Conservation (phyloP, 2,888 invertebrate genomes). For the Cryptus armator region DNA sequence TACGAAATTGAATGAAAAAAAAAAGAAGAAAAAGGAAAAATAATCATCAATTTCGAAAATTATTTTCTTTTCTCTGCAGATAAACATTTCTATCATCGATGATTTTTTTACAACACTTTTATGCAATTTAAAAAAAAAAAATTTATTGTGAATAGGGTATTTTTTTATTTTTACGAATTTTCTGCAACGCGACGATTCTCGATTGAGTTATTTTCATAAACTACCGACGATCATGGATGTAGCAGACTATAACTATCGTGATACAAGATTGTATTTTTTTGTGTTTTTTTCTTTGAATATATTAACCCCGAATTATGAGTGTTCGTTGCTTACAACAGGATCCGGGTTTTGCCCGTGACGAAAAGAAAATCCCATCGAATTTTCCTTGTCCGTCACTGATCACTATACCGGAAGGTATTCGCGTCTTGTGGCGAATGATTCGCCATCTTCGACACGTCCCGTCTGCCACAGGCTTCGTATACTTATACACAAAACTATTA, state of each 20-base stretch:
- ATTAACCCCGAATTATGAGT: too few species aligned
- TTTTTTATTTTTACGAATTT: background rate
- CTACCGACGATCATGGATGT: too few species aligned
- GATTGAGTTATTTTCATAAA: too few species aligned
- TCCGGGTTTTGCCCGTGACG: background rate
- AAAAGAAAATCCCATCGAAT: slow-evolving; percentile 18
- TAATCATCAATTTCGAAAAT: background rate
- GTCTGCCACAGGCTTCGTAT: background rate
- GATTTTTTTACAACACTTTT: too few species aligned
- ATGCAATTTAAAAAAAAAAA: too few species aligned
- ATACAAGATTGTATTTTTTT: too few species aligned
- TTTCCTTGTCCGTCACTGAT: background rate
- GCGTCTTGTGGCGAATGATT: too few species aligned
- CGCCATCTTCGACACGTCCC: background rate
- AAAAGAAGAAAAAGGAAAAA: background rate
- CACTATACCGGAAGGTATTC: background rate
- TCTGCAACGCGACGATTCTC: background rate
- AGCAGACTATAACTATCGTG: too few species aligned
- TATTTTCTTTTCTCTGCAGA: background rate
- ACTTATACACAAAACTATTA: background rate
- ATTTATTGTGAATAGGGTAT: too few species aligned
- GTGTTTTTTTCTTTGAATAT: too few species aligned
- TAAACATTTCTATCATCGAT: background rate
- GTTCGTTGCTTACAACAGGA: too few species aligned
- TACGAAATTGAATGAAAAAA: too few species aligned